Evolutionary conservation across 2,113 vertebrate species (phyloP), one percentile per base, ranked within the genome.

Genomic region (Apodemus speciosus): DNA sequence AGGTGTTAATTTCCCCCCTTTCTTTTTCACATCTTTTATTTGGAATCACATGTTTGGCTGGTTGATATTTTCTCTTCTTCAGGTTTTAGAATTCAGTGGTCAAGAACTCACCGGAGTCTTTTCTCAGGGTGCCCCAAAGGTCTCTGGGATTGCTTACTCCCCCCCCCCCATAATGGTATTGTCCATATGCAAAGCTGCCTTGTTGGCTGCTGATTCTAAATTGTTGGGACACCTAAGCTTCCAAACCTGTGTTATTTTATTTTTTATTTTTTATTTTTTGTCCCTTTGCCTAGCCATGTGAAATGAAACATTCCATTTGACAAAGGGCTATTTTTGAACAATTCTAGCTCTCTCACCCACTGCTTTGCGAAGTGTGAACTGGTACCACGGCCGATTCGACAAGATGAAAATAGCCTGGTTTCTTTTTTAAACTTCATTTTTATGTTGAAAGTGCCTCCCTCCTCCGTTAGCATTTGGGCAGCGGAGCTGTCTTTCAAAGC

Each of bases 241-340:
- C 49, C 77, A 79, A 7, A 92, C 60, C 56, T 62, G 20, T 90
- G 58, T 94, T 96, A 81, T 92, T 91, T 56, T 56, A 16, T 56
- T 62, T 95, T 95, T n/a, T n/a, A n/a, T n/a, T n/a, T n/a, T n/a
- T n/a, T 46, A 4, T 46, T 56, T 62, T 95, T 95, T 97, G 87
- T 95, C 87, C n/a, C 40, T 71, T n/a, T 91, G 86, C 46, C 56
- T 94, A 80, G 46, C 27, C 23, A n/a, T 77, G 93, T 95, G 56
- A 93, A 96, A 88, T 85, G 49, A n/a, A 94, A 91, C 60, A 46
- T 85, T 85, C 46, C 73, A 30, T 91, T 97, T 94, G 71, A 91
- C 49, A 77, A 91, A 93, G 56, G 60, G 85, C 94, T 93, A 92
- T 94, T 95, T 89, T 93, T 88, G 75, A 94, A 85, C 35, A 77